phyloP scores from a whole-genome alignment of 2,113 vertebrate genomes.

The Mesocricetus auratus region DNA sequence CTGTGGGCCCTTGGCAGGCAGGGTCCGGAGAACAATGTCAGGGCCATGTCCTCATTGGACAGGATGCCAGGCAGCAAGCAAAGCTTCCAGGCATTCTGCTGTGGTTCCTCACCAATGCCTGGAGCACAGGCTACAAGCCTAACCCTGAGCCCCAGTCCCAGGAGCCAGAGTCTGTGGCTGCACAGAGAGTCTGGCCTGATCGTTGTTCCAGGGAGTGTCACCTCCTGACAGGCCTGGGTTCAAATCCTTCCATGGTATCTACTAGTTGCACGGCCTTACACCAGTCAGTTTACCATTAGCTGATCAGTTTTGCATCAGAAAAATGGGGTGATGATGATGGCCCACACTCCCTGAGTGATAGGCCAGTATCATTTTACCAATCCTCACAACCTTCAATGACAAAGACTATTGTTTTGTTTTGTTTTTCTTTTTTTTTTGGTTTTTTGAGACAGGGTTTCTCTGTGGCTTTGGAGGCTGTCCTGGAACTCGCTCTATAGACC shows the following conservation, averaged over 20 bases:
- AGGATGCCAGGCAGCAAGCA: background rate
- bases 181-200: background rate
- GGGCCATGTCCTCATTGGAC: background rate
- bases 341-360: fast-evolving
- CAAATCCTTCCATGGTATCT: background rate
- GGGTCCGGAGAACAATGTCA: slow-evolving; percentile 68
- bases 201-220: background rate
- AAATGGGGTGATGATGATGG: fast-evolving
- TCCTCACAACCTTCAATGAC: background rate
- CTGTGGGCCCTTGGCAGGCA: background rate
- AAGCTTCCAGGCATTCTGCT: slow-evolving; percentile 47
- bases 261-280: background rate
- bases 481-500: too few relatives aligned
- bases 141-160: background rate
- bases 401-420: fast-evolving
- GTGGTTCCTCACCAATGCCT: background rate
- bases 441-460: too few relatives aligned
- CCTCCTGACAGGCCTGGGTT: background rate
- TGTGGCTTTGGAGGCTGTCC: too few relatives aligned
- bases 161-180: background rate
- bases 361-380: background rate
- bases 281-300: background rate
- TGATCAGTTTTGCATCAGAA: background rate
- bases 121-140: background rate
- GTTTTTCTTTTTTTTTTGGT: too few relatives aligned